phyloP scores from a whole-genome alignment of 1,140 invertebrate genomes.

The Saccostrea echinata region DNA sequence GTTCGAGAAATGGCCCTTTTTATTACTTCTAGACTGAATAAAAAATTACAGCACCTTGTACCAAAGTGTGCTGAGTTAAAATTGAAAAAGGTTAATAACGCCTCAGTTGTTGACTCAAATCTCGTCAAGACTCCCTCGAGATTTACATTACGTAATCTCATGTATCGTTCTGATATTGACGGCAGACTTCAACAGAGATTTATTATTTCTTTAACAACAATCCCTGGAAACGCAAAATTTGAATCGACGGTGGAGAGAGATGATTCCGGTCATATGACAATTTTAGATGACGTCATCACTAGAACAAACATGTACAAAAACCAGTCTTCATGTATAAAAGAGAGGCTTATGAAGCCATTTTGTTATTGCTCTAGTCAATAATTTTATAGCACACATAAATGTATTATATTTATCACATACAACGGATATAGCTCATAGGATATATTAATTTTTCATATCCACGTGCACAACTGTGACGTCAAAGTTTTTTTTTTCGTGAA shows the following conservation, averaged over 20 bases:
- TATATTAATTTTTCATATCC: too few species aligned
- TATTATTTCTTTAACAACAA: slow-evolving; percentile 68
- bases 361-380: slow-evolving; percentile 24
- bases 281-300: slow-evolving; percentile 74
- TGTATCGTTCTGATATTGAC: slow-evolving; percentile 58
- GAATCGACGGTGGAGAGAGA: slow-evolving; percentile 69
- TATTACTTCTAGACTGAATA: slow-evolving; percentile 53
- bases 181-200: slow-evolving; percentile 54
- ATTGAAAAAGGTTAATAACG: slow-evolving; percentile 53
- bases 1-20: slow-evolving; percentile 46
- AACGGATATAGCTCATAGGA: too few species aligned
- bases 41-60: slow-evolving; percentile 42
- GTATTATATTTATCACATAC: too few species aligned
- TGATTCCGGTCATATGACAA: slow-evolving; percentile 43
- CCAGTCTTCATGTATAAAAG: slow-evolving; percentile 73
- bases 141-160: slow-evolving; percentile 53
- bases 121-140: slow-evolving; percentile 51
- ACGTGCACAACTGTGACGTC: too few species aligned
- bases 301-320: slow-evolving; percentile 74
- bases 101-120: slow-evolving; percentile 46
- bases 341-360: slow-evolving; percentile 4
- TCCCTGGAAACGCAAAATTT: slow-evolving; percentile 72
- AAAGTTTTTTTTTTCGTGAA: too few species aligned
- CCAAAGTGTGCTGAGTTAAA: slow-evolving; percentile 44
- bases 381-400: too few species aligned